These are phyloP conservation scores for Amblyjoppa fuscipennis DNA, from an alignment of 2,888 invertebrate genomes.

Conservation along the genomic window DNA sequence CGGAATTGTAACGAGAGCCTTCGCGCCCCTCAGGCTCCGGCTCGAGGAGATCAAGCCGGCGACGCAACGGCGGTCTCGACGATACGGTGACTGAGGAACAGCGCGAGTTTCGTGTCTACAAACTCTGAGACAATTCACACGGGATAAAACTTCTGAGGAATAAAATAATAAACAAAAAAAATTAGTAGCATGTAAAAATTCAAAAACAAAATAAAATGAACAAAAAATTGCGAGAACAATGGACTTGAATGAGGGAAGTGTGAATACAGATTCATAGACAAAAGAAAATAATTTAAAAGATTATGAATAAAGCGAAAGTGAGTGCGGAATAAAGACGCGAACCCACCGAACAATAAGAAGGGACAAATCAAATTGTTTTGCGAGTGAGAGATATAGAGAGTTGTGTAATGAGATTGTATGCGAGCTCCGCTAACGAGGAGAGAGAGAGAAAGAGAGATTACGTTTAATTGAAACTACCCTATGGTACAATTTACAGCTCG, in stretches of 20 bases:
- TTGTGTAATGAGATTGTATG: neutral
- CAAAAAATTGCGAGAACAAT: neutral
- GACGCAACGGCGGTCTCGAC: conserved; percentile 61
- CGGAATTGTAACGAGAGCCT: conserved; percentile 88
- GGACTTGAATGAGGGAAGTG: neutral
- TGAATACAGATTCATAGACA: neutral
- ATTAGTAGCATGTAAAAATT: conserved; percentile 33
- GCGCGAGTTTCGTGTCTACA: conserved; percentile 73
- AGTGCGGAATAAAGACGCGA: neutral
- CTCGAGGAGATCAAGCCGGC: conserved; percentile 68
- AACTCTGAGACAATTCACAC: conserved; percentile 68
- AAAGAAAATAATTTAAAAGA: conserved; percentile 10
- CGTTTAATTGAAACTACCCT: conserved; percentile 35
- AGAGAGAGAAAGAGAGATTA: neutral
- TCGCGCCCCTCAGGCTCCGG: conserved; percentile 74
- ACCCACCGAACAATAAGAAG: neutral
- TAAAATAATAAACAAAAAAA: neutral
- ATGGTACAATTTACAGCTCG: conserved; percentile 61
- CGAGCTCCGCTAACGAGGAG: neutral
- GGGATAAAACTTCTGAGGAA: conserved; percentile 25
- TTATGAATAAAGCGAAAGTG: neutral
- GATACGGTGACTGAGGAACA: conserved; percentile 56
- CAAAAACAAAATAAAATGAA: neutral
- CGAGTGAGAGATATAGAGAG: conserved; percentile 1
- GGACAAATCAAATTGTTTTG: conserved; percentile 29